Conservation (phyloP, 2,888 invertebrate species). For the Nudaria mundana region DNA sequence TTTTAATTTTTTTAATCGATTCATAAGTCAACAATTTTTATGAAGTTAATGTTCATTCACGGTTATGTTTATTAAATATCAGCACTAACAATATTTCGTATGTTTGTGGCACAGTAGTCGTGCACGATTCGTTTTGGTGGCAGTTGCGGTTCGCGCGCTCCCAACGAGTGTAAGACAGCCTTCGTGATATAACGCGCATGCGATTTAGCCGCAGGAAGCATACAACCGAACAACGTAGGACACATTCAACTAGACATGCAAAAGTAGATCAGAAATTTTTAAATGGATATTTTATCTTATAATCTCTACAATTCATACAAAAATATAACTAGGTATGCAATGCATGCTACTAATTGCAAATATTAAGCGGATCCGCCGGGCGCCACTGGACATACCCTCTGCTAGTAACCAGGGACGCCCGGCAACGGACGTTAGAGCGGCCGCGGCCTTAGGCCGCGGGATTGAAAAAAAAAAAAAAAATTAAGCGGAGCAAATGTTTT, state of each 20-base stretch:
- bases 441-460: too few species aligned
- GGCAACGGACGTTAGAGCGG: too few species aligned
- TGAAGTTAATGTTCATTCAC: neutral
- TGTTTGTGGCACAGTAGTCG: constrained; percentile 47
- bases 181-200: constrained; percentile 45
- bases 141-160: constrained; percentile 37
- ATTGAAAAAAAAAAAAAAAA: too few species aligned
- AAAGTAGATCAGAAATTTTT: too few species aligned
- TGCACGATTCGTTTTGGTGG: constrained; percentile 43
- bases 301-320: too few species aligned
- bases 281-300: neutral
- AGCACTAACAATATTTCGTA: constrained; percentile 25
- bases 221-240: constrained; percentile 25
- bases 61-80: constrained; percentile 15
- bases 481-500: too few species aligned
- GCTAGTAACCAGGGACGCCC: too few species aligned
- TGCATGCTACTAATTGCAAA: too few species aligned
- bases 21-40: neutral
- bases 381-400: too few species aligned
- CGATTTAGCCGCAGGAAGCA: constrained; percentile 25
- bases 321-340: too few species aligned
- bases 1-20: neutral
- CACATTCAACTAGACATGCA: too few species aligned
- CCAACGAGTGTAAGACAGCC: constrained; percentile 34
- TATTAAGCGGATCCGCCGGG: too few species aligned